A percentile compares a stretch with the other conserved stretches of the same genome.
phyloP scores from a whole-genome alignment of 2,888 invertebrate genomes.

The Physocephala rufipes region DNA sequence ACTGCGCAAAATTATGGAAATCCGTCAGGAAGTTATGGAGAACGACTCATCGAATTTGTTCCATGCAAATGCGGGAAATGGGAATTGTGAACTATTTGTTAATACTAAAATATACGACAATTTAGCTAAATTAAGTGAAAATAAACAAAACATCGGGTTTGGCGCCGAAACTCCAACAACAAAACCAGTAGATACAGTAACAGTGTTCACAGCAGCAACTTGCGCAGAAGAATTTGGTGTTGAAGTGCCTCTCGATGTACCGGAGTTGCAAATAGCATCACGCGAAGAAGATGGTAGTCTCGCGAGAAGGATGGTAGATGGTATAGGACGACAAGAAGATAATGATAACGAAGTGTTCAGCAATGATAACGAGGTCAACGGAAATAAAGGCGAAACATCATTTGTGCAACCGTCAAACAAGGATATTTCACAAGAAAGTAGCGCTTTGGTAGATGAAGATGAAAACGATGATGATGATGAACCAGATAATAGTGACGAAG shows the following conservation, averaged over 20 bases:
- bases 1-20: constrained; percentile 36
- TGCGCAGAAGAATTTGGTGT: constrained; percentile 29
- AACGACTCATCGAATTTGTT: constrained; percentile 17
- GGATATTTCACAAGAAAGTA: not conserved
- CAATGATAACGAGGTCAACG: not conserved
- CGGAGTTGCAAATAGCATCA: constrained; percentile 20
- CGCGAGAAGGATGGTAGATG: not conserved
- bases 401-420: not conserved
- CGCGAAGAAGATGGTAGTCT: not conserved
- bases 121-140: constrained; percentile 33
- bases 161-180: constrained; percentile 60
- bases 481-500: constrained; percentile 39
- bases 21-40: constrained; percentile 28
- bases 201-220: constrained; percentile 44
- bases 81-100: constrained; percentile 15
- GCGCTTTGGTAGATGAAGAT: constrained; percentile 8
- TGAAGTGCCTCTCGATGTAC: constrained; percentile 35
- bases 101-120: constrained; percentile 11
- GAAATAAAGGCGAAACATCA: not conserved
- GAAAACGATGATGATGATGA: constrained; percentile 31
- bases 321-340: not conserved
- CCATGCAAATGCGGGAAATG: not conserved
- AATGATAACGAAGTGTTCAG: not conserved
- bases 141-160: constrained; percentile 54
- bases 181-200: constrained; percentile 37